Base-by-base conservation (phyloP, 2,888 invertebrate species). In the Andrena minutula region DNA sequence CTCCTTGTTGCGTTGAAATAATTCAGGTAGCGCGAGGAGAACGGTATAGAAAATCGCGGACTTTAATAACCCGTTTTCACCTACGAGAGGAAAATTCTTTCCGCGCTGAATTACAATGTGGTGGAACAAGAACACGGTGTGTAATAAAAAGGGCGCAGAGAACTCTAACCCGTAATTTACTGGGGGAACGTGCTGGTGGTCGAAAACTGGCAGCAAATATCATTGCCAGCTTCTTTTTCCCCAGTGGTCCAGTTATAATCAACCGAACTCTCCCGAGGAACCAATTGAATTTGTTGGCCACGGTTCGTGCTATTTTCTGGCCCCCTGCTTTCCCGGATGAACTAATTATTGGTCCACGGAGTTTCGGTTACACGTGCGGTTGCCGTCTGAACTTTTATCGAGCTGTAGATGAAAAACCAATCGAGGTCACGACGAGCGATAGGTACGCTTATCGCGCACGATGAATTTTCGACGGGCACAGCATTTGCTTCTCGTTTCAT, bases 21-120 rank as follows among this genome's bases (percentile, higher is more conserved):
- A 88, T 89, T 86, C 85, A 79, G 75, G 64, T 82, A 79, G 84
- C 49, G 69, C 69, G 65, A 60, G 63, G 60, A 49, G 58, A 8
- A 16, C 8, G 28, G 23, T 26, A 64, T 73, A 84, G 83, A 68
- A 83, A 87, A 88, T 84, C 83, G 79, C 75, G 80, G 83, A 84
- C 86, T 89, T 89, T 88, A 90, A 90, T 89, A 89, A 90, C 88
- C 82, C 26, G 76, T 80, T 82, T 72, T 78, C 81, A 81, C 84
- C 84, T 79, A 82, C 65, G 61, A 84, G 81, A 73, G 79, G 70
- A 28, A 32, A 85, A 90, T 91, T 89, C 88, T 88, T 86, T 89
- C 84, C 88, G 83, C 85, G 86, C 87, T 85, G 85, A 83, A 84
- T 85, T 88, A 90, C 87, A 87, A 87, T 85, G 85, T 82, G 84